Evolutionary conservation across 1,140 invertebrate genomes (phyloP), one percentile per base, ranked within the genome.

Genomic region (Cephus cinctus): DNA sequence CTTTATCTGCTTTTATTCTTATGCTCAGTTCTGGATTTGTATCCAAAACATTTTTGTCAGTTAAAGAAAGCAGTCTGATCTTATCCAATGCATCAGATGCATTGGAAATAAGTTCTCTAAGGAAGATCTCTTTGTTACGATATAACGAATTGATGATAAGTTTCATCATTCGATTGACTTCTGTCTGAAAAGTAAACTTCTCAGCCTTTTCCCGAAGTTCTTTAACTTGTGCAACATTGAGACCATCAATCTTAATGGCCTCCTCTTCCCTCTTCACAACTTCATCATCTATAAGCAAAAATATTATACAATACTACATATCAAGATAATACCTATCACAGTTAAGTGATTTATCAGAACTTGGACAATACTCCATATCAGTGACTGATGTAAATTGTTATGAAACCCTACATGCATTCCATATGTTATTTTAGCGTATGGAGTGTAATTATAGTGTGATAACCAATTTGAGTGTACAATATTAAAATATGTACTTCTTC

Each of bases 91-190:
- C 94, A 78, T 97, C 94, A 0, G 93, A 96, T 5, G 92, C 92
- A 78, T 99, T 98, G 0, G 96, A 98, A 57, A 98, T 98, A 65
- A 98, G 79, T 77, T 99, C 96, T 64, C 96, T 82, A 16, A 99
- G 79, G 83, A 96, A 98, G 57, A 99, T 98, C 85, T 99, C 96
- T 77, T 99, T 98, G 73, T 98, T 98, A 55, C 93, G 86, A 73
- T 98, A 98, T 0, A 98, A 79, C 0, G 96, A 98, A 78, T 98
- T 98, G 65, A 98, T 98, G 69, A 98, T 98, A 14, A 98, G 82
- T 78, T 98, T 98, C 96, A 98, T 98, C 94, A 98, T 98, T 21
- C 96, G 89, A 79, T 97, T 96, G 6, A 98, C 95, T 78, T 98
- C 94, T 1, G 94, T 93, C 75, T 96, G 94, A 80, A 98, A 99